Evolutionary conservation across 1,140 invertebrate genomes (phyloP), one percentile per base, ranked within the genome.

Genomic region (Hylaeus volcanicus): DNA sequence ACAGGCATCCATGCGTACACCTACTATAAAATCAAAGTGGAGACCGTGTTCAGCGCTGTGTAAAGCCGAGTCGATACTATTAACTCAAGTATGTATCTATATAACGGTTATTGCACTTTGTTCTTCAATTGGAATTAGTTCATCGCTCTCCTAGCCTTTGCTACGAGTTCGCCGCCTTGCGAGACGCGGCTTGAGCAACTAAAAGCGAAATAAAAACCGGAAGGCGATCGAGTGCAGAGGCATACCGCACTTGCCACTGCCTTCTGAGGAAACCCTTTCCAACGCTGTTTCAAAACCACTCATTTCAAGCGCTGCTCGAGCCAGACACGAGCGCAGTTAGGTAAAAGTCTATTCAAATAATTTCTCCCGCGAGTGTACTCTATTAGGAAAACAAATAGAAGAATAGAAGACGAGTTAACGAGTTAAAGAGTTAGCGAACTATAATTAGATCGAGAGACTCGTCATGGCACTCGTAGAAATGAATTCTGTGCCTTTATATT

Each of bases 21-120:
- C 4, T 4, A 37, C 5, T 48, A 55, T 45, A n/a, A 43, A 79
- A 79, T 71, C 69, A 74, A 58, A 80, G 61, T 61, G 37, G 12
- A 63, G 15, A 63, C 58, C 26, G 58, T 55, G 12, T 68, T 75
- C 55, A 43, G 26, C 26, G 26, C 64, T 48, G 72, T 48, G 51
- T 61, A 53, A 53, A 55, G 56, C 70, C 66, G 66, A 26, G 77
- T 77, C 79, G 74, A 81, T 81, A 61, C 64, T 64, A 77, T 80
- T 81, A 81, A 70, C 74, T 56, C 26, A 39, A 56, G 41, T 65
- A 48, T 71, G 41, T 65, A 48, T 71, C 56, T 81, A 70, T 53
- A 53, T 45, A 77, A 81, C 74, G 66, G 79, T 81, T 81, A 81
- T 71, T 81, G 79, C 66, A 81, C 79, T 70, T 56, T 81, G 48